Conservation (phyloP, 2,113 vertebrate species). For the Embiotoca jacksoni region DNA sequence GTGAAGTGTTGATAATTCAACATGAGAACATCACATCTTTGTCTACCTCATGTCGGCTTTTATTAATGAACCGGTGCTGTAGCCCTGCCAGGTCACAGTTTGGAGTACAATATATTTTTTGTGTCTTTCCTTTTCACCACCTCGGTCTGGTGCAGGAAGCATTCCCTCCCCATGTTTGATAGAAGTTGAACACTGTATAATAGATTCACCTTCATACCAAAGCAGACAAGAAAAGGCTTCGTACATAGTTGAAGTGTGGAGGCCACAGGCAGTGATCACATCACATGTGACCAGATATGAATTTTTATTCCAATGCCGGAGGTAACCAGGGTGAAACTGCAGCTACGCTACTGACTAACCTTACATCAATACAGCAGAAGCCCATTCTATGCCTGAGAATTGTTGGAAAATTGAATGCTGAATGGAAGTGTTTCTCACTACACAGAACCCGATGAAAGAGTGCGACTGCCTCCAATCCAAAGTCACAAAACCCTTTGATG, state of each 20-base stretch:
- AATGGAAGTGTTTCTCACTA: slow-evolving; percentile 62
- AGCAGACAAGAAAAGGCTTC: slow-evolving; percentile 22
- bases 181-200: slow-evolving; percentile 26
- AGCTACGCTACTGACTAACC: slow-evolving; percentile 51
- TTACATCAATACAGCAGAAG: slow-evolving; percentile 48
- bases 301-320: slow-evolving; percentile 58
- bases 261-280: slow-evolving; percentile 56
- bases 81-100: slow-evolving; percentile 24
- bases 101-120: slow-evolving; percentile 10
- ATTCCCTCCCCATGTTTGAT: slow-evolving; percentile 6
- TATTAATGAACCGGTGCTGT: slow-evolving; percentile 33
- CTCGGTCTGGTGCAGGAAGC: slow-evolving; percentile 1
- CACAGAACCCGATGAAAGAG: slow-evolving; percentile 68
- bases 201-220: slow-evolving; percentile 35
- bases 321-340: slow-evolving; percentile 55
- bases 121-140: slow-evolving; percentile 11
- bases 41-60: slow-evolving; percentile 7
- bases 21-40: slow-evolving; percentile 5
- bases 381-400: slow-evolving; percentile 48
- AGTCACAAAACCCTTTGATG: slow-evolving; percentile 80
- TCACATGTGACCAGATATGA: slow-evolving; percentile 60
- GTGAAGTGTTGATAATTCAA: slow-evolving; percentile 41
- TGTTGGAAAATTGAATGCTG: slow-evolving; percentile 69
- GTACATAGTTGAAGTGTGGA: slow-evolving; percentile 39
- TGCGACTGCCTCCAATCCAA: slow-evolving; percentile 73